Evolutionary conservation across 2,888 invertebrate genomes (phyloP).

Genomic region (Seira sanloemensis): DNA sequence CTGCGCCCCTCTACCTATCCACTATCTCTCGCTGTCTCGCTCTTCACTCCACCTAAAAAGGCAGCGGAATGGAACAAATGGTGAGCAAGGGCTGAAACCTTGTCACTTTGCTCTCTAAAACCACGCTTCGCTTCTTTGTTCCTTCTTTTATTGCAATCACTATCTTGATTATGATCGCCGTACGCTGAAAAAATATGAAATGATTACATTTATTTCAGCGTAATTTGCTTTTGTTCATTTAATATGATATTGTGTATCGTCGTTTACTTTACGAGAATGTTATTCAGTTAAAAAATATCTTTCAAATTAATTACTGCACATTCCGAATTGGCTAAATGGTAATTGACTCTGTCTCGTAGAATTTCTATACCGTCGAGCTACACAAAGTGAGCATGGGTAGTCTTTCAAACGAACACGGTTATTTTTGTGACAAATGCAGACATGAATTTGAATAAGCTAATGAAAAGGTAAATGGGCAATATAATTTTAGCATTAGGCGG

Average conservation of each 20-base stretch:
- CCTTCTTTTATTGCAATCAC: neutral
- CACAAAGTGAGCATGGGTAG: too few relatives aligned
- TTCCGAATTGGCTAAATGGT: neutral
- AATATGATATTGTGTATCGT: neutral
- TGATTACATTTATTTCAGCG: neutral
- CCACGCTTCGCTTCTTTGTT: slow-evolving; percentile 48
- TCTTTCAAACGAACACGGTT: neutral
- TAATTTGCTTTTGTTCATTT: neutral
- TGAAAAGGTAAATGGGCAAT: too few relatives aligned
- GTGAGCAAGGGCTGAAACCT: slow-evolving; percentile 59
- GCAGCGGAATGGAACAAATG: slow-evolving; percentile 48
- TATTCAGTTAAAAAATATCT: neutral
- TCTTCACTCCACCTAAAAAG: slow-evolving; percentile 34
- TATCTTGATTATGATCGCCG: neutral
- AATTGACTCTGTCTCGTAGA: neutral
- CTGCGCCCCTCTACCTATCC: neutral
- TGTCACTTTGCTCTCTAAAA: slow-evolving; percentile 42
- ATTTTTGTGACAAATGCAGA: neutral
- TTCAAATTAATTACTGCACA: neutral
- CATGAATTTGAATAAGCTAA: too few relatives aligned
- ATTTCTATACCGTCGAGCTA: too few relatives aligned
- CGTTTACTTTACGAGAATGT: too few relatives aligned
- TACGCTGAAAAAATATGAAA: too few relatives aligned
- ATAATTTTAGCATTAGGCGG: too few relatives aligned
- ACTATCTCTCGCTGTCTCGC: neutral